Evolutionary conservation across 2,888 invertebrate genomes (phyloP), one percentile per base, ranked within the genome.

Genomic region (Acrobasis consociella): DNA sequence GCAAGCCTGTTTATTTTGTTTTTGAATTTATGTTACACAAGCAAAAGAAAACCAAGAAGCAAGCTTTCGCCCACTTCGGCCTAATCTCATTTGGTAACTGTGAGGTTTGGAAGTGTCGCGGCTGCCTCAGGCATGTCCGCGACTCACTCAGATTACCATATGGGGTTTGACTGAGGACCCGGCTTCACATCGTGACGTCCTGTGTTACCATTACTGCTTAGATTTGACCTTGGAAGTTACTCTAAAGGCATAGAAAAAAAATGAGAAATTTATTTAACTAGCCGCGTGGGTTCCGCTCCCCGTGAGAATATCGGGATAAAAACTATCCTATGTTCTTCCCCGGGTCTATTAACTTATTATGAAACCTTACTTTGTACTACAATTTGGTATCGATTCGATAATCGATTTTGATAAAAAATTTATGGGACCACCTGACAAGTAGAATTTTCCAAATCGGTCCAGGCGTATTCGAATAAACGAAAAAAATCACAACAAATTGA

Each of bases 41-140:
- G 69, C 73, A 71, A 69, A 67, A 71, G 64, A 71, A 76, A 62
- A 59, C 69, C 72, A 75, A 79, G 78, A 77, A 69, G 62, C 75
- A 77, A 86, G 89, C 89, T 91, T 91, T 65, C 74, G 87, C 91
- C 90, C 91, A 87, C 91, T 93, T 94, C 95, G 94, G 95, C 95
- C 94, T 96, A 98, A 98, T 98, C 98, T 98, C 98, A 98, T 97
- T 96, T 96, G 97, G 98, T 98, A 98, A 98, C 97, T 97, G 97
- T 97, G 98, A 97, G 97, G 94, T 93, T 86, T 91, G 73, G 72
- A 76, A 78, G 82, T 80, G 80, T 74, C 80, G 82, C 80, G 82
- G 72, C 75, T 68, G 73, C 60, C 72, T 78, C 80, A 67, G 73
- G 69, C 31, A 66, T 64, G 75, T 74, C 68, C 76, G 82, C 80